Percentiles rank a stretch among this genome's conserved stretches.
phyloP scores from a whole-genome alignment of 2,797 vertebrate species.

The Xyrichtys novacula region DNA sequence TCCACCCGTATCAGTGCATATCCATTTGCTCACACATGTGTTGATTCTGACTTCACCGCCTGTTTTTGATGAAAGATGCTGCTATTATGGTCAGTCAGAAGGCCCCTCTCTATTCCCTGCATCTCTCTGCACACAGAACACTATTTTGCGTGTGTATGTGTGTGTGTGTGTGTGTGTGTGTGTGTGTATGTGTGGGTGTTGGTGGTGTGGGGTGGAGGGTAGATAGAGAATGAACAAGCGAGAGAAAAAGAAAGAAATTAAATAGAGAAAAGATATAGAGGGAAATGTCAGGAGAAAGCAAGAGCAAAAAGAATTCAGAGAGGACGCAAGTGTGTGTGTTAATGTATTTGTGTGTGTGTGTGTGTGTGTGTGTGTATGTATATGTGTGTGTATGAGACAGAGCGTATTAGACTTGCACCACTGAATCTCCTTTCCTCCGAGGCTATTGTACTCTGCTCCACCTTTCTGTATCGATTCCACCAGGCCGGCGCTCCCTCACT shows the following conservation, averaged over 20 bases:
- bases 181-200: not conserved
- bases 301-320: conserved; percentile 67
- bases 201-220: conserved; percentile 34
- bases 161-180: conserved; percentile 26
- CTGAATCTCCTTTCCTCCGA: conserved; percentile 91
- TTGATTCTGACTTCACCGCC: conserved; percentile 74
- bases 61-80: conserved; percentile 71
- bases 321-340: conserved; percentile 22
- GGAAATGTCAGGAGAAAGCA: conserved; percentile 78
- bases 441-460: conserved; percentile 90
- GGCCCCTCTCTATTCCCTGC: conserved; percentile 84
- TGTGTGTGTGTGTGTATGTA: conserved; percentile 44
- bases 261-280: conserved; percentile 75
- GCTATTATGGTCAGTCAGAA: conserved; percentile 86
- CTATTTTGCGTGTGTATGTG: conserved; percentile 60
- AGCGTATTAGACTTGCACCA: conserved; percentile 94
- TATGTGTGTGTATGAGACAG: conserved; percentile 53
- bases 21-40: conserved; percentile 82
- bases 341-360: conserved; percentile 5
- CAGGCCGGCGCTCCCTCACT: conserved; percentile 66
- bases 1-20: not conserved
- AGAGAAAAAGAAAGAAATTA: conserved; percentile 67
- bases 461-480: conserved; percentile 85
- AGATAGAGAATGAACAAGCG: conserved; percentile 61
- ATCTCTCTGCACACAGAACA: conserved; percentile 81